Base-by-base conservation (phyloP, 2,888 invertebrate species). In the Caenorhabditis doughertyi region DNA sequence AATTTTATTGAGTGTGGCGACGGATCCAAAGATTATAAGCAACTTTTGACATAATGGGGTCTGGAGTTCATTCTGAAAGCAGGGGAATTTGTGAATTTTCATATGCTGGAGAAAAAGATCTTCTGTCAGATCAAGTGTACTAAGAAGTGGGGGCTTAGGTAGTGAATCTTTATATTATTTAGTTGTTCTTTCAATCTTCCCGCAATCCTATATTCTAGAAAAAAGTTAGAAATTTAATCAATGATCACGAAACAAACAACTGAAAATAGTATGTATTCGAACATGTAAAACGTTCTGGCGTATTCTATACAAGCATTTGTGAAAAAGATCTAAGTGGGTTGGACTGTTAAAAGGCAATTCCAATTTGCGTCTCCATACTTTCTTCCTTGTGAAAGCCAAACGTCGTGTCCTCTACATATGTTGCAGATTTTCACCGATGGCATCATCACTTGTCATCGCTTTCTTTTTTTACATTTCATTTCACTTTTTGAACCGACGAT, bases 1-100 rank as follows among this genome's bases (percentile, higher is more conserved):
- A 62, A 60, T 73, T 51, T 55, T 62, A 73, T 60, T 27, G 49
- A 58, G 58, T 71, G 58, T 71, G 71, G 55, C 71, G 71, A 49
- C 44, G 58, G 47, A 35, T 58, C 25, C 42, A 47, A 25, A 35
- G 58, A 58, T 49, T 49, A 49, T 32, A 42, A 42, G 67, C 53
- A 35, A 71, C 21, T 58, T 70, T 29, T 27, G n/a, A 42, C 11
- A 5, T 21, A 42, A 51, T 51, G 16, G 42, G 16, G 7, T 39
- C 18, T 47, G 13, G 18, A 47, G n/a, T n/a, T n/a, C n/a, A n/a
- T n/a, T n/a, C n/a, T n/a, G n/a, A n/a, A n/a, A n/a, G n/a, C n/a
- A n/a, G n/a, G n/a, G n/a, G n/a, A n/a, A n/a, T n/a, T n/a, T n/a
- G n/a, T n/a, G n/a, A n/a, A n/a, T n/a, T n/a, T n/a, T n/a, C n/a